A percentile compares a stretch with the other conserved stretches of the same genome.
These are phyloP conservation scores for Notarius lentiginosus DNA, from an alignment of 2,113 vertebrate genomes.

Conservation along the genomic window DNA sequence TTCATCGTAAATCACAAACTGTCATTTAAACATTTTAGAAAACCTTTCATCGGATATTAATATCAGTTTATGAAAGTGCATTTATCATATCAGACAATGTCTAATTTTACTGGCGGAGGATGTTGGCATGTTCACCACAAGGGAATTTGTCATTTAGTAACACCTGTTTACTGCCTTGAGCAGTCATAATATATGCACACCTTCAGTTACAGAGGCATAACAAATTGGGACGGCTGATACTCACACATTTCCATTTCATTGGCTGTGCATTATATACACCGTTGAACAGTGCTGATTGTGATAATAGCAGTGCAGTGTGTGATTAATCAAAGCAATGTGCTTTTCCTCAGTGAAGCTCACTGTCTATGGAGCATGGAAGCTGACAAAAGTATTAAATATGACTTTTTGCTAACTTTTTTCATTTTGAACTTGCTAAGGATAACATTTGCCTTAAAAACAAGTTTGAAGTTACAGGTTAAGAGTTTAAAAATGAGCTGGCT, in stretches of 20 bases:
- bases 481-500: background rate
- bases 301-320: background rate
- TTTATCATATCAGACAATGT: background rate
- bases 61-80: background rate
- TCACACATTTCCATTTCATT: background rate
- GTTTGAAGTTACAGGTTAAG: background rate
- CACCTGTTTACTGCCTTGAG: constrained; percentile 9
- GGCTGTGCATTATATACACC: background rate
- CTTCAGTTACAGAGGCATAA: constrained; percentile 7
- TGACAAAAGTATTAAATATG: background rate
- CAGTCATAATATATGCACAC: background rate
- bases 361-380: background rate
- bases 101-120: constrained; percentile 11
- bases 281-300: background rate
- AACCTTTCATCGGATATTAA: background rate
- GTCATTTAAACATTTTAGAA: background rate
- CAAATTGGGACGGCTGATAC: background rate
- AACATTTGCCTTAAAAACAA: background rate
- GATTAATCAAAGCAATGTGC: background rate
- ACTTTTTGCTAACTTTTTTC: background rate
- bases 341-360: background rate
- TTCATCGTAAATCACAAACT: background rate
- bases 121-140: background rate
- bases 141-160: constrained; percentile 6
- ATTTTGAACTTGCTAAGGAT: background rate